Evolutionary conservation across 1,140 invertebrate genomes (phyloP), one percentile per base, ranked within the genome.

Genomic region (Zaprionus camerounensis): DNA sequence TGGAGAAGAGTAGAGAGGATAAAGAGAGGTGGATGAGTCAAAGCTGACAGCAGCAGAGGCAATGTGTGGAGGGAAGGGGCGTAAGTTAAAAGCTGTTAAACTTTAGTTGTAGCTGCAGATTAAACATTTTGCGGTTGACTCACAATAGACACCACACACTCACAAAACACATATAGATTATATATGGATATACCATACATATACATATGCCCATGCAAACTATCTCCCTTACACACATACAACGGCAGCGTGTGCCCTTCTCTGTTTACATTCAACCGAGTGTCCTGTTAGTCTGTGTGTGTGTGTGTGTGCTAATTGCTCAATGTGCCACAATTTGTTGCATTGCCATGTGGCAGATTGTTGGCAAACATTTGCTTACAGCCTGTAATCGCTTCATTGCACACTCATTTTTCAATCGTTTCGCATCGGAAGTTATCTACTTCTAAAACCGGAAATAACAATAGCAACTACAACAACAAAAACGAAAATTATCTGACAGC

Each of bases 1-100:
- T 53, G 94, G 94, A 28, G 80, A 85, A 80, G 51, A 56, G 61
- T 61, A 59, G 75, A 46, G 11, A 13, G 20, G 28, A 58, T 31
- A 49, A 51, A 34, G 17, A 49, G 55, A 22, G 31, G 3, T 5
- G 34, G 20, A 31, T 28, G 49, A 46, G 26, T 24, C 2, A 31
- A 26, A n/a, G 65, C 63, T 20, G 12, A 24, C 38, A 24, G 17
- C n/a, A 6, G 7, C 41, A 11, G 41, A n/a, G 41, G n/a, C 6
- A n/a, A 17, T 44, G 5, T 17, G 7, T 9, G 41, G n/a, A 2
- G 34, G 36, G 6, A 11, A n/a, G 38, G 20, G 38, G 12, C 24
- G 44, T 24, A 76, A 26, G 57, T 26, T 56, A 68, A 68, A 74
- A 62, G 59, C 59, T 34, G 53, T 24, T 71, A 31, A 75, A 63